Base-by-base conservation (phyloP, 2,888 invertebrate species). In the Cotesia congregata region DNA sequence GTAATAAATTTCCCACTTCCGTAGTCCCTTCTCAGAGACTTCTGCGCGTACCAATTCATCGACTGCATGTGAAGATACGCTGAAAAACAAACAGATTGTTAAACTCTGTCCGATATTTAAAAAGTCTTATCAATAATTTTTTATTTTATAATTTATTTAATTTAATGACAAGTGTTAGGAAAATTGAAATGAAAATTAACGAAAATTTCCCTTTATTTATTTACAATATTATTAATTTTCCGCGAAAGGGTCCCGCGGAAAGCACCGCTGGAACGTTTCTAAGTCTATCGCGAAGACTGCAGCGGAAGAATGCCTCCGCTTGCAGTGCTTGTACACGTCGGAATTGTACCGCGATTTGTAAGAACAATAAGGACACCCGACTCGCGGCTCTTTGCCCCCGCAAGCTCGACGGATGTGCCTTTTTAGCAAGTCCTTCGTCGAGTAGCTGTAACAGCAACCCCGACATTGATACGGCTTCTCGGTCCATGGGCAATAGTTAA, bases 341-440 rank as follows among this genome's bases (percentile, higher is more conserved):
- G 90, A 90, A 72, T 90, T 90, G 64, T 90, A 86, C 83, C 90
- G 90, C 41, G 90, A 89, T 75, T 89, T 86, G 84, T 90, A 90
- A 4, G 88, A 89, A 81, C 91, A 91, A 3, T 90, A 88, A 1
- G 90, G 88, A 79, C 91, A 91, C 41, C 40, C 15, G 5, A 68
- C 68, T 12, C 68, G 68, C 12, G 40, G 39, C 17, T 68, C 68
- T 68, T 68, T 68, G 12, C 41, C 41, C 39, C 17, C 40, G 15
- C 68, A 68, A 15, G 68, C 41, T 9, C 50, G 38, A 6, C 39
- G 39, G 0, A 68, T 40, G 40, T 68, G 68, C 6, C 68, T n/a
- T 17, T 68, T 68, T 12, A 68, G 68, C 2, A 68, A 40, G 41
- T 68, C 68, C 68, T 68, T 68, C 41, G 68, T 39, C 7, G 68